Evolutionary conservation across 37 sponge, comb jelly and placozoan species (phyloP).

Genomic region (Halisarca cf. caerulea): DNA sequence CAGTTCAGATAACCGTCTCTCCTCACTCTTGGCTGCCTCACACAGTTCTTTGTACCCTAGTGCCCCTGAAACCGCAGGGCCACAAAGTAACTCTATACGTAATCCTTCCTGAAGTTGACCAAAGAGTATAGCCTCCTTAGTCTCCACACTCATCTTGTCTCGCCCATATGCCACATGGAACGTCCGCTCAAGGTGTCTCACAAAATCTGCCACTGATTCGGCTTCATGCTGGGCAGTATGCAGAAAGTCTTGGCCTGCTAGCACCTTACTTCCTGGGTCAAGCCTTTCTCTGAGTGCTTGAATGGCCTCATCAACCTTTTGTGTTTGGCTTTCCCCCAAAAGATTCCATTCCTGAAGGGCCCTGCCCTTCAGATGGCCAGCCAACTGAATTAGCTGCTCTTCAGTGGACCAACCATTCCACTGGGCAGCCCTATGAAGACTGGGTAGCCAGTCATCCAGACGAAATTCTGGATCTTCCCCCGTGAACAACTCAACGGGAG

Average conservation of each 20-base stretch:
- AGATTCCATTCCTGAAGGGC: slow-evolving; percentile 67
- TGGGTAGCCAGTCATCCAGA: slow-evolving; percentile 55
- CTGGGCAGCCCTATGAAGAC: slow-evolving; percentile 21
- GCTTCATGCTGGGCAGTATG: slow-evolving; percentile 28
- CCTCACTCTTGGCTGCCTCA: slow-evolving; percentile 48
- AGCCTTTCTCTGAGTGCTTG: slow-evolving; percentile 21
- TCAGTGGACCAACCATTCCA: slow-evolving; percentile 56
- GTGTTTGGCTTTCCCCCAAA: not conserved
- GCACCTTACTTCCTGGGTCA: slow-evolving; percentile 23
- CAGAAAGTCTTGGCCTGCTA: slow-evolving; percentile 54
- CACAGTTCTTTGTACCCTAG: slow-evolving; percentile 33
- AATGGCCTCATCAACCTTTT: not conserved
- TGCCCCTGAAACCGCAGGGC: slow-evolving; percentile 52
- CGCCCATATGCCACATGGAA: slow-evolving; percentile 51
- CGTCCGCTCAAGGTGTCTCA: slow-evolving; percentile 15
- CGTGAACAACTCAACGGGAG: slow-evolving; percentile 24
- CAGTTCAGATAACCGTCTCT: slow-evolving; percentile 22
- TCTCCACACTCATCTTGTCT: slow-evolving; percentile 30
- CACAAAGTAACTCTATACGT: slow-evolving; percentile 20
- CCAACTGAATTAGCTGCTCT: slow-evolving; percentile 57
- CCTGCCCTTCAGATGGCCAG: slow-evolving; percentile 52
- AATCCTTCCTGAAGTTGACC: slow-evolving; percentile 57
- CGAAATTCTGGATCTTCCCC: slow-evolving; percentile 49
- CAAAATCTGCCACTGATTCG: slow-evolving; percentile 38
- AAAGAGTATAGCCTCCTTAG: slow-evolving; percentile 27